phyloP scores from a whole-genome alignment of 2,888 invertebrate genomes.

The Tetrapedia diversipes region DNA sequence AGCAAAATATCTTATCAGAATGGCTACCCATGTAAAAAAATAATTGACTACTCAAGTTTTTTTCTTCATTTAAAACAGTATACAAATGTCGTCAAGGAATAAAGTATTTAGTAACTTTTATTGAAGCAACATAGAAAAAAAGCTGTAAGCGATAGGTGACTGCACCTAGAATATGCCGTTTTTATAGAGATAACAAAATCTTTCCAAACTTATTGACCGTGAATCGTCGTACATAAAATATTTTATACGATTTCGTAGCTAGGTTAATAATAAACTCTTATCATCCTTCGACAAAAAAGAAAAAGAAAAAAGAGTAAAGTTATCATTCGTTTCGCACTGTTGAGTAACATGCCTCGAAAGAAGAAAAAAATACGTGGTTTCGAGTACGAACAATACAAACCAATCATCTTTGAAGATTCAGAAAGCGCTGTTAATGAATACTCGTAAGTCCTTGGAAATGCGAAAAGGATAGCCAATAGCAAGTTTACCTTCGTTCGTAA shows the following conservation, averaged over 20 bases:
- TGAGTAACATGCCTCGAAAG: constrained; percentile 35
- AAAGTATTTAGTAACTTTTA: constrained; percentile 24
- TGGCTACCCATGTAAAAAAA: constrained; percentile 30
- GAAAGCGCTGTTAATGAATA: constrained; percentile 49
- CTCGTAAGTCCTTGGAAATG: constrained; percentile 57
- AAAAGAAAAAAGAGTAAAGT: constrained; percentile 14
- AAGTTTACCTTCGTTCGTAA: constrained; percentile 55
- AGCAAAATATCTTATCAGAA: constrained; percentile 55
- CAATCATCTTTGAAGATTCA: constrained; percentile 47
- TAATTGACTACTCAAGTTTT: constrained; percentile 25
- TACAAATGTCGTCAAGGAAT: background rate
- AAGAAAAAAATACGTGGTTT: constrained; percentile 24
- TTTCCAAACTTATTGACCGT: constrained; percentile 46
- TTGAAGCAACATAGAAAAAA: constrained; percentile 9
- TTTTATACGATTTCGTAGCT: constrained; percentile 44
- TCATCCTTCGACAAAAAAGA: constrained; percentile 27
- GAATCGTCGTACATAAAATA: constrained; percentile 41
- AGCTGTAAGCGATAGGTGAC: constrained; percentile 21
- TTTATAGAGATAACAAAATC: constrained; percentile 43
- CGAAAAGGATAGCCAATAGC: constrained; percentile 51
- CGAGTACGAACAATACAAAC: constrained; percentile 37
- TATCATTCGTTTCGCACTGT: constrained; percentile 43
- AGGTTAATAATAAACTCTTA: constrained; percentile 56
- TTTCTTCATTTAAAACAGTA: constrained; percentile 22
- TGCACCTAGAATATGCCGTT: constrained; percentile 27